Evolutionary conservation across 2,797 vertebrate species (phyloP), one percentile per base, ranked within the genome.

Genomic region (Pempheris klunzingeri): DNA sequence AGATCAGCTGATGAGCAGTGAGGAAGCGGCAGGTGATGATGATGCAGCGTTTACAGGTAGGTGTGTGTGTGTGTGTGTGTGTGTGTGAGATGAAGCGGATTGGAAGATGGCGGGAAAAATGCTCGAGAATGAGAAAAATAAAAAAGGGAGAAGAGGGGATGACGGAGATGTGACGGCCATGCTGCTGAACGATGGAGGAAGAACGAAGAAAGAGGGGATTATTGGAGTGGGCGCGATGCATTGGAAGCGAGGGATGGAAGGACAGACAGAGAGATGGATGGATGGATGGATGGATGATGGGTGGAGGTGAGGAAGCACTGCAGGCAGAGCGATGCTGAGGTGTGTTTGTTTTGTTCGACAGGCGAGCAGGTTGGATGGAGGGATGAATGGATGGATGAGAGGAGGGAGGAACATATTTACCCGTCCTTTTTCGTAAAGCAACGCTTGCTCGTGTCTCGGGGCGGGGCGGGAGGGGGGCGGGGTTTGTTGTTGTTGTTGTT

Each of bases 381-480:
- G 38, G 67, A 71, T 24, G 32, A 62, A 67, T 14, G 53, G 36
- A 54, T 18, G 65, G 34, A 57, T 67, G 84, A 70, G 60, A 30
- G 52, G 70, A 68, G 54, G 79, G 85, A 78, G 83, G 88, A 85
- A 83, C 67, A 91, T 92, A 92, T 90, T 92, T 92, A 92, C 91
- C 91, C 86, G 89, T 88, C 78, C 80, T 86, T 50, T 63, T 77
- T 87, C 71, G 77, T 71, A 80, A 86, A 86, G 74, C 80, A 91
- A 90, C 77, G 63, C 15, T 86, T 70, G 61, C 73, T 86, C 55
- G 63, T 39, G 78, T 79, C 83, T 79, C 59, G 60, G 83, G 81
- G 84, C 58, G 75, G 77, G 64, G 78, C 58, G 73, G 82, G 77
- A 82, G 64, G 87, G 86, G 88, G 90, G 80, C 76, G 87, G 91